These are phyloP conservation scores for Spatula versicolor DNA, from an alignment of 2,797 vertebrate species.

Conservation along the genomic window DNA sequence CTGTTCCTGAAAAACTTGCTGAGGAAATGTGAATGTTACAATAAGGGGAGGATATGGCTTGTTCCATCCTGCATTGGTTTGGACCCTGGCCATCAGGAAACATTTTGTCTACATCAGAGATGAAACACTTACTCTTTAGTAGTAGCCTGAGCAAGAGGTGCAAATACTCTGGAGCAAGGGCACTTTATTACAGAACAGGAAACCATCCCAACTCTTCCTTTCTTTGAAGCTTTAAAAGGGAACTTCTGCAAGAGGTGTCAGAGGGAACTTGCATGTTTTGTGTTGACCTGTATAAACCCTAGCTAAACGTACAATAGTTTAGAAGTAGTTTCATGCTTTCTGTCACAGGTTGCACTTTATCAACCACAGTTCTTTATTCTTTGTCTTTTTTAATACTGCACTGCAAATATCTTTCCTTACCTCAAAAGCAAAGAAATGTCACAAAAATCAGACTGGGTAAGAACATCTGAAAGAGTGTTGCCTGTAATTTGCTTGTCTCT, in stretches of 20 bases:
- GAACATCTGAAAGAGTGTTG: background rate
- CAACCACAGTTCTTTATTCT: background rate
- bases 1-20: slow-evolving; percentile 42
- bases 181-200: background rate
- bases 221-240: background rate
- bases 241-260: background rate
- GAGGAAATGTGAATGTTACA: background rate
- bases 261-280: background rate
- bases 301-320: background rate
- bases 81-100: slow-evolving; percentile 40
- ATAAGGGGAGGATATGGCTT: slow-evolving; percentile 46
- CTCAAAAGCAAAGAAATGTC: background rate
- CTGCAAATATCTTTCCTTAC: background rate
- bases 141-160: background rate
- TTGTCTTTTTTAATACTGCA: background rate
- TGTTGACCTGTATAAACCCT: background rate
- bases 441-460: background rate
- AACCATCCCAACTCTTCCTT: background rate
- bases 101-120: slow-evolving; percentile 10
- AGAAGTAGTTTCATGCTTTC: background rate
- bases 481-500: background rate
- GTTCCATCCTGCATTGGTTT: slow-evolving; percentile 21
- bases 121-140: slow-evolving; percentile 42
- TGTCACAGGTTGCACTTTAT: background rate
- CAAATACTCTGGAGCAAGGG: slow-evolving; percentile 22